phyloP scores from a whole-genome alignment of 30 jellyfish, hydroid and myxozoan species.

The Mastigias papua region DNA sequence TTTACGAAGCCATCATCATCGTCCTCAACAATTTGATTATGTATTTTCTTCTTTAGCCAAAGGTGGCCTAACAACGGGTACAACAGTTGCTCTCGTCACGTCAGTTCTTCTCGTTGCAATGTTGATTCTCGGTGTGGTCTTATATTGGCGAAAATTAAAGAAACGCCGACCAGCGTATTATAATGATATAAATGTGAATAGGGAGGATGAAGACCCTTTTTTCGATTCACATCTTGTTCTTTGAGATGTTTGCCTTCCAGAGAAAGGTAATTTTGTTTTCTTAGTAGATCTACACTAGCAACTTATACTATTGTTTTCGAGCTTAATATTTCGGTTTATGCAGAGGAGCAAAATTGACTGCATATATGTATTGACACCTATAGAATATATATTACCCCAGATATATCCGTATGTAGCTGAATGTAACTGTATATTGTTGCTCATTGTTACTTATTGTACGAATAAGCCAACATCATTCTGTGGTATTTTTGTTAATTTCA shows the following conservation, averaged over 20 bases:
- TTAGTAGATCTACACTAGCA: background rate
- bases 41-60: background rate
- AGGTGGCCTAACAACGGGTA: constrained; percentile 44
- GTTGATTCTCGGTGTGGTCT: constrained; percentile 33
- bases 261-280: background rate
- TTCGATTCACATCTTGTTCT: constrained; percentile 53
- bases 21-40: background rate
- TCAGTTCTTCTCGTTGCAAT: constrained; percentile 35
- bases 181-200: constrained; percentile 64
- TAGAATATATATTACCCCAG: too few species aligned
- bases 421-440: too few species aligned
- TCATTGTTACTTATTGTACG: too few species aligned
- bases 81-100: constrained; percentile 49
- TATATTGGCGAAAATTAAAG: constrained; percentile 65
- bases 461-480: too few species aligned
- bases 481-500: too few species aligned
- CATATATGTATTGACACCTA: too few species aligned
- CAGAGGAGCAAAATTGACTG: too few species aligned
- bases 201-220: constrained; percentile 63
- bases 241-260: background rate
- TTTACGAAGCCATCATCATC: background rate
- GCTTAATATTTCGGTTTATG: too few species aligned
- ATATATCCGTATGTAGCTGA: too few species aligned
- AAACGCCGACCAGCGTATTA: constrained; percentile 61
- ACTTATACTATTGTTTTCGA: background rate